Percentiles rank a stretch among this genome's conserved stretches.
These are phyloP conservation scores for Asteroscopus sphinx DNA, from an alignment of 2,888 invertebrate genomes.

Conservation along the genomic window DNA sequence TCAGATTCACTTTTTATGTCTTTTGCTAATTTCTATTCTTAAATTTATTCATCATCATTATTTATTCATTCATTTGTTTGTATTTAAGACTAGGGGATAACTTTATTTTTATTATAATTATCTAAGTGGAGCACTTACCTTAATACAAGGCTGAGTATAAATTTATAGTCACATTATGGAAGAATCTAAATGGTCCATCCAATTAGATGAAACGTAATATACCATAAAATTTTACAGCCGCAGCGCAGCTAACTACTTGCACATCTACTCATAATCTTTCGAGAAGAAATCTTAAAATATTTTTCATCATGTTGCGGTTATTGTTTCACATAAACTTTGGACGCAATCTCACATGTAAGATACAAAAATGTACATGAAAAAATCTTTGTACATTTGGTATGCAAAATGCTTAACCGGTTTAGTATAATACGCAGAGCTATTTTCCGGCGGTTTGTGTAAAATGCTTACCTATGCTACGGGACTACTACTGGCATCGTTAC, in stretches of 20 bases:
- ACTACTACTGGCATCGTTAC: conserved; percentile 27
- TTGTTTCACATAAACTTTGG: conserved; percentile 25
- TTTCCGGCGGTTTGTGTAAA: conserved; percentile 57
- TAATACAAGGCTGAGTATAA: conserved; percentile 51
- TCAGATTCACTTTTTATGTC: conserved; percentile 20
- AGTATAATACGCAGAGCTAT: conserved; percentile 55
- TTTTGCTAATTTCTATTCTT: conserved; percentile 2
- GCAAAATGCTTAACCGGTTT: conserved; percentile 62
- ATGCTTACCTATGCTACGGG: conserved; percentile 58
- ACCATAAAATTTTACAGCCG: conserved; percentile 59
- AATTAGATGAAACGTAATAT: conserved; percentile 63
- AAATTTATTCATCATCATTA: no score
- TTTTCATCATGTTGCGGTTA: conserved; percentile 20
- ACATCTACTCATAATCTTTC: conserved; percentile 37
- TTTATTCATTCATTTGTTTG: not conserved
- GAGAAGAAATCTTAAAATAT: conserved; percentile 30
- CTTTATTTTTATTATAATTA: conserved; percentile 32
- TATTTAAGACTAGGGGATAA: not conserved
- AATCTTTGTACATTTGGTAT: conserved; percentile 53
- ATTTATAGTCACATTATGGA: conserved; percentile 51
- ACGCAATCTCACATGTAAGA: conserved; percentile 46
- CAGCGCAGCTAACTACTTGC: conserved; percentile 32
- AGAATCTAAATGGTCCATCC: no score
- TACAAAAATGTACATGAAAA: conserved; percentile 43
- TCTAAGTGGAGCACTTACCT: conserved; percentile 34